Evolutionary conservation across 2,888 invertebrate species (phyloP), one percentile per base, ranked within the genome.

Genomic region (Didymodactylos carnosus): DNA sequence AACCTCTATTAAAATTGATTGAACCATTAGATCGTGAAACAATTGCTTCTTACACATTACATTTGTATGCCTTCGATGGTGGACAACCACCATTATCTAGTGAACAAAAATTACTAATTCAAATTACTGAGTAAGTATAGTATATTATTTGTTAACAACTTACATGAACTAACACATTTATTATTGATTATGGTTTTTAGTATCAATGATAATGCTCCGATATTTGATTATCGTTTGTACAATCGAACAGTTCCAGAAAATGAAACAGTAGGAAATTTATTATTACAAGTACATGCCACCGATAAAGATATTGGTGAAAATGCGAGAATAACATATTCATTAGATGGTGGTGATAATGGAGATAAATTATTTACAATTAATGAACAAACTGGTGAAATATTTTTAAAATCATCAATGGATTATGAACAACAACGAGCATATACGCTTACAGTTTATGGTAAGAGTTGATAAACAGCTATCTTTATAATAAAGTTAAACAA

Each of bases 381-480:
- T 71, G 40, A 71, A 27, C 25, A 39, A 16, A 71, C 39, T 53
- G 74, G 74, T n/a, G 71, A 71, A 25, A 14, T 74, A 13, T 25
- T 41, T 25, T 23, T 74, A 39, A 74, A 62, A 72, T 69, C 71
- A 35, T 16, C 23, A 8, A 16, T 74, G 13, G 74, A 74, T 35
- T 74, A 69, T 41, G 74, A 74, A 71, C 43, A 62, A 46, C 39
- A 43, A 39, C 71, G 71, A 39, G 43, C 43, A 41, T 74, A 71
- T 41, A 43, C 39, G 11, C n/a, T 74, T 23, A 10, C 62, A 25
- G 53, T 74, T 8, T 53, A 74, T 41, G 62, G 62, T 62, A 11
- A 23, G 29, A 29, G 5, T 16, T 29, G 7, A 25, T 11, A 25
- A 14, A 27, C 7, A n/a, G 27, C 27, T 1, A 13, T 7, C 16